Percentiles rank a stretch among this genome's conserved stretches.
These are phyloP conservation scores for Oreochromis niloticus DNA, from an alignment of 2,113 vertebrate species.

Conservation along the genomic window DNA sequence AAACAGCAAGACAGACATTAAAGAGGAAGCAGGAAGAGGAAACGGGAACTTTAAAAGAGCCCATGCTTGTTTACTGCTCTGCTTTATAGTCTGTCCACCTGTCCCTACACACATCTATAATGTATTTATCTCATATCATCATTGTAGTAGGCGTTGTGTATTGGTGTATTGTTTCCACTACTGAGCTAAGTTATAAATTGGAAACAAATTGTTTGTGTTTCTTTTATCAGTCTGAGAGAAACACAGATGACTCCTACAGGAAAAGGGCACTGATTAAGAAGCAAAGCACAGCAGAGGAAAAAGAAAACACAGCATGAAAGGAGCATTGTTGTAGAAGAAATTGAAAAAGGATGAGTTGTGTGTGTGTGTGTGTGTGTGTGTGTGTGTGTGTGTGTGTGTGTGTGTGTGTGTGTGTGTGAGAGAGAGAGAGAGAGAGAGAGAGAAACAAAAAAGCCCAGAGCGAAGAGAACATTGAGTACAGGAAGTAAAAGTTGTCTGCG, in stretches of 20 bases:
- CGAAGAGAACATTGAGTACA: not conserved
- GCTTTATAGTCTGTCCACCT: not conserved
- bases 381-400: not conserved
- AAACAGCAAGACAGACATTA: not conserved
- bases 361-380: not conserved
- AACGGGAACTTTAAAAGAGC: rapidly evolving
- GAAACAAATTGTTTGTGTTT: not conserved
- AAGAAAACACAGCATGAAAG: not conserved
- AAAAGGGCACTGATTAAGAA: not conserved
- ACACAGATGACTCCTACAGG: not conserved
- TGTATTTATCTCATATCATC: not conserved
- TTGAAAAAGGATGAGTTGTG: not conserved
- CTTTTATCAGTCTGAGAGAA: not conserved
- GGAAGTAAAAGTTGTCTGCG: not conserved
- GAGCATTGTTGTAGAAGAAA: not conserved
- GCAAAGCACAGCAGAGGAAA: not conserved
- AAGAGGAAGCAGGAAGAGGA: not conserved
- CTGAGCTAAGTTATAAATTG: not conserved
- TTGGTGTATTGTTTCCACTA: not conserved
- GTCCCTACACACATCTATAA: not conserved
- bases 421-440: not conserved
- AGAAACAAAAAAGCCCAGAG: not conserved
- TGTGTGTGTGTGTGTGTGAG: not conserved
- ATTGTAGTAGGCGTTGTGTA: not conserved
- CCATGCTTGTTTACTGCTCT: not conserved